These are phyloP conservation scores for Aleiodes alternator DNA, from an alignment of 2,888 invertebrate genomes.

Conservation along the genomic window DNA sequence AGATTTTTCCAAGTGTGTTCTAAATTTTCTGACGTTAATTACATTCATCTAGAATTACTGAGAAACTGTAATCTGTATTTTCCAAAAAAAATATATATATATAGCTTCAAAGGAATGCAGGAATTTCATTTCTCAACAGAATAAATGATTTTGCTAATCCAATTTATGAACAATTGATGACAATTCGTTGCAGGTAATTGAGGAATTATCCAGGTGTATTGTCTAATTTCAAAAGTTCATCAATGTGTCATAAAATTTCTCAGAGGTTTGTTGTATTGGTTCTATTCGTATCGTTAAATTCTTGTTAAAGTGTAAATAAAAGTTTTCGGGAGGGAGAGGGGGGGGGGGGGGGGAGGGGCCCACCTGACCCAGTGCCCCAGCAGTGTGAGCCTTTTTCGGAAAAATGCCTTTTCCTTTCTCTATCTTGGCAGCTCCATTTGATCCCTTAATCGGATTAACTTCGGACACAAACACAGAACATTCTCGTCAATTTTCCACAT, in stretches of 20 bases:
- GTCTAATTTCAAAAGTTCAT: not conserved
- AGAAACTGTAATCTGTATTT: not conserved
- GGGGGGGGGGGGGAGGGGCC: not conserved
- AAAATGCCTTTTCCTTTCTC: constrained; percentile 18
- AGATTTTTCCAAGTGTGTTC: too few relatives aligned
- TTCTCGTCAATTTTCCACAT: not conserved
- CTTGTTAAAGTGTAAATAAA: not conserved
- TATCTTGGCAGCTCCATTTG: constrained; percentile 15
- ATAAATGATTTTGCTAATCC: constrained; percentile 11
- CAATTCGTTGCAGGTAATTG: constrained; percentile 1
- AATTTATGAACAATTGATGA: not conserved
- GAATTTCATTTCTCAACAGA: too few relatives aligned
- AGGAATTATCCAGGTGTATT: constrained; percentile 8
- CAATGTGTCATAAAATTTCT: constrained; percentile 14
- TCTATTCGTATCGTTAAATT: constrained; percentile 2
- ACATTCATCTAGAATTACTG: too few relatives aligned
- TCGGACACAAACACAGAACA: constrained; percentile 3
- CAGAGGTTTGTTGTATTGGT: not conserved
- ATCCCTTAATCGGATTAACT: constrained; percentile 19
- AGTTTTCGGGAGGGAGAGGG: not conserved
- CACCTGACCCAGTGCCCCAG: constrained; percentile 25
- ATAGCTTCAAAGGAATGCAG: not conserved
- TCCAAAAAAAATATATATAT: not conserved
- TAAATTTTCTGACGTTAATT: too few relatives aligned
- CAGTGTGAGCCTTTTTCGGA: not conserved